Evolutionary conservation across 2,797 vertebrate genomes (phyloP).

Genomic region (Dryobates pubescens): DNA sequence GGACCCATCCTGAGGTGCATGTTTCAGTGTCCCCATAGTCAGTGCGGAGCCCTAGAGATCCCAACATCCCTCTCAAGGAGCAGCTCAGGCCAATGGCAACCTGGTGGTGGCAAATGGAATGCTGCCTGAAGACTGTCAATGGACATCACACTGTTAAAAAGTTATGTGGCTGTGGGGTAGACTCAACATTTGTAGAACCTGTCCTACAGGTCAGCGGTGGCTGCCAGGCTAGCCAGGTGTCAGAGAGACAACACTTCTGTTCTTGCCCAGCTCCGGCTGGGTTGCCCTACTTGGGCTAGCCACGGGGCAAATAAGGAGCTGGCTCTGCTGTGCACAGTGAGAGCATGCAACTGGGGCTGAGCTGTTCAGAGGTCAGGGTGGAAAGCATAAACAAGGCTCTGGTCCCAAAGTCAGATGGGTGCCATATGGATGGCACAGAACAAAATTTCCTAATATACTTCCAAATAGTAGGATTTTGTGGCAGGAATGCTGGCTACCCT

Average conservation of each 20-base stretch:
- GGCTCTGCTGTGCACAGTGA: not conserved
- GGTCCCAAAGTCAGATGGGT: not conserved
- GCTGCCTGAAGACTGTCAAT: not conserved
- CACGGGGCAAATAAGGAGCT: accelerated
- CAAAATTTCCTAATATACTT: not conserved
- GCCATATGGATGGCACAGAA: accelerated
- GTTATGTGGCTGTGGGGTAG: not conserved
- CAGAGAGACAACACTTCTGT: not conserved
- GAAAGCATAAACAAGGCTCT: not conserved
- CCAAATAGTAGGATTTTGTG: not conserved
- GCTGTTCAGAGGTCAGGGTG: accelerated
- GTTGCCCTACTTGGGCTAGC: not conserved
- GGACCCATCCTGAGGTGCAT: not conserved
- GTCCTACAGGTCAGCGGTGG: accelerated
- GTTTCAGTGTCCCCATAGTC: not conserved
- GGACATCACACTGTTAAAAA: no score
- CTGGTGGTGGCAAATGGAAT: accelerated
- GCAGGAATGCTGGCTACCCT: not conserved
- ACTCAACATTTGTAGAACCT: not conserved
- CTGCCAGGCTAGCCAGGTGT: not conserved
- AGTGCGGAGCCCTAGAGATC: not conserved
- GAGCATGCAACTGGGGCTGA: accelerated
- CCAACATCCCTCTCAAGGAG: not conserved
- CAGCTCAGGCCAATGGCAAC: not conserved
- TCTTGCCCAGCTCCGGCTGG: not conserved